Evolutionary conservation across 2,797 vertebrate species (phyloP).

Genomic region (Tenualosa ilisha): DNA sequence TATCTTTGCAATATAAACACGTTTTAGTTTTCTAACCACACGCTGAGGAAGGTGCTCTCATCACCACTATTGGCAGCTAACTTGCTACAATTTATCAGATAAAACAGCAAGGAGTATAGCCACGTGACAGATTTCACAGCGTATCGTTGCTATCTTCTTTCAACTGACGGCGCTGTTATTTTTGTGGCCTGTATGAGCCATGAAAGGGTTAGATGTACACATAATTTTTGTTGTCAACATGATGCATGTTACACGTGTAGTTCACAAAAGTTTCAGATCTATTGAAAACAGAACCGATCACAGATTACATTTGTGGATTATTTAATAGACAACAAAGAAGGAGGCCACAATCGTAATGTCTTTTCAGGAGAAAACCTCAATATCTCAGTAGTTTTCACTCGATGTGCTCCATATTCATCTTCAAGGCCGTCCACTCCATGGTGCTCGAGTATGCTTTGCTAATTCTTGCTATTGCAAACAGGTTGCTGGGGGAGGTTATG

Average conservation of each 20-base stretch:
- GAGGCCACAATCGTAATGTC: neutral
- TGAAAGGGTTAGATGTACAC: neutral
- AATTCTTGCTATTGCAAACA: neutral
- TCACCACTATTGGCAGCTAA: neutral
- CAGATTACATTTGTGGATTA: neutral
- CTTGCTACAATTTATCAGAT: neutral
- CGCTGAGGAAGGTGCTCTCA: neutral
- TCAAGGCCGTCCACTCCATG: slow-evolving; percentile 12
- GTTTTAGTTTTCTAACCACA: neutral
- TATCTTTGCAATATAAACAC: neutral
- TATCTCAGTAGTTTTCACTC: neutral
- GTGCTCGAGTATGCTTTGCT: neutral
- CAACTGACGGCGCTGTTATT: too few relatives aligned
- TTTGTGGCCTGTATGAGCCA: neutral
- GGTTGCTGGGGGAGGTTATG: slow-evolving; percentile 6
- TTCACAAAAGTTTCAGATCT: neutral
- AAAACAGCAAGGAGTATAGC: neutral
- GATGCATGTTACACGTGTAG: neutral
- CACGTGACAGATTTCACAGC: neutral
- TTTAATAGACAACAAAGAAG: neutral
- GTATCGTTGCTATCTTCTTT: neutral
- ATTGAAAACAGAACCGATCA: neutral
- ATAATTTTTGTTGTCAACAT: neutral
- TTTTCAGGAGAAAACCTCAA: neutral
- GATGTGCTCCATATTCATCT: neutral